A percentile compares a stretch with the other conserved stretches of the same genome.
Conservation (phyloP, 2,113 vertebrate species). For the rat (Rattus norvegicus) region DNA sequence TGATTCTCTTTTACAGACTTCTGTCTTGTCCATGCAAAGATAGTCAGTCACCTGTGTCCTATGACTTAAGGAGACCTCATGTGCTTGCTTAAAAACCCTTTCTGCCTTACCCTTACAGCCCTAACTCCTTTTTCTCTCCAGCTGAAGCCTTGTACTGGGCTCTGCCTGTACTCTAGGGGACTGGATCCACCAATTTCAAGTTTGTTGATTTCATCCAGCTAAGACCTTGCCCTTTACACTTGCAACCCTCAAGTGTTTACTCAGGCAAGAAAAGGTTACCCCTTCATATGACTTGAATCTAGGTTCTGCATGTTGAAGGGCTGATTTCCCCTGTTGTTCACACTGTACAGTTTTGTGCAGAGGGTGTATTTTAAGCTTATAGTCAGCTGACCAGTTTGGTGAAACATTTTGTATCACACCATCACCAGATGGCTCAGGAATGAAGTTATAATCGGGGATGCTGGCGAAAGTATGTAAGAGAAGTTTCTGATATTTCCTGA, state of each 20-base stretch:
- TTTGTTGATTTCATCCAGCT: accelerated
- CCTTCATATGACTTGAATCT: neutral
- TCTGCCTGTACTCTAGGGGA: accelerated
- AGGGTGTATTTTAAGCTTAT: neutral
- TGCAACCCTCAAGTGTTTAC: accelerated
- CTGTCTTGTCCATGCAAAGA: neutral
- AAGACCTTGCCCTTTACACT: accelerated
- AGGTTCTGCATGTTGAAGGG: accelerated
- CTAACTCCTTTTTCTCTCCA: accelerated
- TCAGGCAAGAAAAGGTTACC: neutral
- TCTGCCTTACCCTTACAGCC: accelerated
- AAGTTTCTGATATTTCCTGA: neutral
- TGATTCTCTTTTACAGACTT: neutral
- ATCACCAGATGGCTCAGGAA: neutral
- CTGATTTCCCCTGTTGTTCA: neutral
- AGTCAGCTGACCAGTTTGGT: neutral
- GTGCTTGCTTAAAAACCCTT: neutral
- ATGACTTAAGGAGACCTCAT: neutral
- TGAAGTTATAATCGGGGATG: neutral
- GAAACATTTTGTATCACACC: neutral
- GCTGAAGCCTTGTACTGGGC: neutral
- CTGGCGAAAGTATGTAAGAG: no score
- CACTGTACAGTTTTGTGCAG: neutral
- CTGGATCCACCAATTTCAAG: accelerated
- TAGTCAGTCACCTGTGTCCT: neutral